Evolutionary conservation across 2,797 vertebrate species (phyloP), one percentile per base, ranked within the genome.

Genomic region (Chaetodon trifasciatus): DNA sequence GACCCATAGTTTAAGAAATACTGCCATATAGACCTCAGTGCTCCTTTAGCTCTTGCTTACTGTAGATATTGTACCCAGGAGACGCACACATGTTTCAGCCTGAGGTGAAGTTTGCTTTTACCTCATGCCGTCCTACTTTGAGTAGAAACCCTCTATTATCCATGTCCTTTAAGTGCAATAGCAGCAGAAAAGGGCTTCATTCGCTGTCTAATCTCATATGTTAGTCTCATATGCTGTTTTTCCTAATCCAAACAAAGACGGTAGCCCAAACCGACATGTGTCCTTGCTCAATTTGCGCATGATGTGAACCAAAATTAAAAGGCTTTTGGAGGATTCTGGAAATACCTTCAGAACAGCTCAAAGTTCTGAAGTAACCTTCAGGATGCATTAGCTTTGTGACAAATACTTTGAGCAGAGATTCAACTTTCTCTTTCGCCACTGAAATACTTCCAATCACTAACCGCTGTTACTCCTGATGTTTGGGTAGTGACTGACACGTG

Each of bases 1-100:
- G 89, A 78, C 68, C 50, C 68, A n/a, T 65, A 75, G 75, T 83
- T 72, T 73, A 67, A 90, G 86, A 89, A 89, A 85, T 84, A 78
- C 87, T 78, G 60, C 89, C 79, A 56, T 75, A 19, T 13, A 81
- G 85, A 73, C 74, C 82, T 69, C 71, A 64, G 8, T 52, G 81
- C 70, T 65, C 65, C 75, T 49, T 12, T 52, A 71, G 79, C 74
- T 21, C 55, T 85, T 61, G 87, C 69, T 83, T 73, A 62, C 73
- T 23, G 4, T 72, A 72, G 73, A 74, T 76, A 84, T 85, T 87
- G 81, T 49, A 72, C 82, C 85, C 83, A 28, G 8, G 86, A 86
- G 87, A 89, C 28, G 65, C 64, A 5, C 55, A 73, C 32, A 52
- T 81, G 81, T 84, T 86, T 83, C 55, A 79, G 84, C 40, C 61